Base-by-base conservation (phyloP, 2,113 vertebrate genomes). In the Protomyctophum bolini region DNA sequence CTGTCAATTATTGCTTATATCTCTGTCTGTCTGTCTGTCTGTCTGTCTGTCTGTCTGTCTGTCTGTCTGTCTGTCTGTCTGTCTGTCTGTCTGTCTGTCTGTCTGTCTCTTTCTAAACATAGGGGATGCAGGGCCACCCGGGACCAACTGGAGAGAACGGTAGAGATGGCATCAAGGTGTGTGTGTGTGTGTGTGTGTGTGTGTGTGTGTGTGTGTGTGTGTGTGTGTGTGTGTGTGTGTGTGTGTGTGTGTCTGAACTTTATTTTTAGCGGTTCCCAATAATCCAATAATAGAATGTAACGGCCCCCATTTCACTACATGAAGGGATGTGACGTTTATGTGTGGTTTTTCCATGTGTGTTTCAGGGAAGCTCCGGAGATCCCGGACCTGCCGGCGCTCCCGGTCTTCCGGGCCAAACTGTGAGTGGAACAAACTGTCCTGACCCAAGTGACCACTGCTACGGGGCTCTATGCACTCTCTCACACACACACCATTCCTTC, bases 101-200 rank as follows among this genome's bases (percentile, higher is more conserved):
- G n/a, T n/a, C 62, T 70, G 28, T 69, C 29, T 29, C 57, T 70
- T 28, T 67, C 61, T 63, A 57, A 21, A 1, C 66, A 12, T 77
- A 91, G 91, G 91, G 90, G 68, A 68, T 77, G 29, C 80, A 86
- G 58, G 91, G 89, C 9, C 85, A 86, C 41, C 66, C 0, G 28
- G 92, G 91, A 52, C 77, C 65, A 55, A 86, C 88, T 46, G 90
- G 92, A 74, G 82, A 72, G 63, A 76, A 81, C 6, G 91, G 92
- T 70, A 88, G 8, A 55, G 86, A 80, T 8, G 91, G 92, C 79
- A 86, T 86, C 75, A 91, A 93, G 91, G 92, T 93, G 72, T 80
- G 88, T 88, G 57, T 63, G 62, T 69, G 46, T 61, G 51, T 15
- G 2, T n/a, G 59, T 50, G 63, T 51, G 48, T 64, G 48, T 64